Evolutionary conservation across 2,888 invertebrate genomes (phyloP).

Genomic region (Hirtodrosophila confusa): DNA sequence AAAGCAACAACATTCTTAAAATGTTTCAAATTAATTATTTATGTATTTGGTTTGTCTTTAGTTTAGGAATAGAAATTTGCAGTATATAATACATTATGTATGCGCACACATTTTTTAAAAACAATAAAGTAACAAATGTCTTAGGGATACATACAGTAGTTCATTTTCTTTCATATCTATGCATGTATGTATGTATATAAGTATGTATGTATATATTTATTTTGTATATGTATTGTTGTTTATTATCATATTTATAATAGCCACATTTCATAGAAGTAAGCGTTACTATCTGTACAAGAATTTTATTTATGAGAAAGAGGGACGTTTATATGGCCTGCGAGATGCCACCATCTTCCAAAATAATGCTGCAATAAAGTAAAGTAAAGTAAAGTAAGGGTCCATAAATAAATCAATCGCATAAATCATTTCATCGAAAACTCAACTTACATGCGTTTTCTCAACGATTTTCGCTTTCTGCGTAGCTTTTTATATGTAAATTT

Average conservation of each 20-base stretch:
- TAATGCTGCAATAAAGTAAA: conserved; percentile 42
- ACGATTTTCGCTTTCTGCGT: conserved; percentile 82
- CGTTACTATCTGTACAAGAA: conserved; percentile 75
- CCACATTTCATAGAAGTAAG: conserved; percentile 75
- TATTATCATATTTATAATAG: conserved; percentile 69
- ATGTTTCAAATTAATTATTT: conserved; percentile 64
- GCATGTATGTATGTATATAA: conserved; percentile 21
- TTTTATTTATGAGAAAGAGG: conserved; percentile 41
- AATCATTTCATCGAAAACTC: conserved; percentile 17
- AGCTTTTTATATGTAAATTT: conserved; percentile 83
- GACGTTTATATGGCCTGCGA: conserved; percentile 40
- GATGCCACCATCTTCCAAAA: conserved; percentile 42
- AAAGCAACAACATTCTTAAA: conserved; percentile 73
- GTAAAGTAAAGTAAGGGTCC: not conserved
- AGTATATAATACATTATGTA: conserved; percentile 57
- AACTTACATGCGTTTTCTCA: conserved; percentile 81
- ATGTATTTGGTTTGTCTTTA: conserved; percentile 40
- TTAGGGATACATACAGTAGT: conserved; percentile 63
- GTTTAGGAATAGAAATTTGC: conserved; percentile 63
- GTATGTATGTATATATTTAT: conserved; percentile 29
- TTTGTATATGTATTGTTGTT: conserved; percentile 35
- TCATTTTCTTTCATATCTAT: conserved; percentile 17
- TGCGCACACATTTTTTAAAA: conserved; percentile 57
- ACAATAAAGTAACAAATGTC: conserved; percentile 74
- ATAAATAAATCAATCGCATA: conserved; percentile 11